These are phyloP conservation scores for Cephus sareptanus DNA, from an alignment of 2,888 invertebrate species.

Conservation along the genomic window DNA sequence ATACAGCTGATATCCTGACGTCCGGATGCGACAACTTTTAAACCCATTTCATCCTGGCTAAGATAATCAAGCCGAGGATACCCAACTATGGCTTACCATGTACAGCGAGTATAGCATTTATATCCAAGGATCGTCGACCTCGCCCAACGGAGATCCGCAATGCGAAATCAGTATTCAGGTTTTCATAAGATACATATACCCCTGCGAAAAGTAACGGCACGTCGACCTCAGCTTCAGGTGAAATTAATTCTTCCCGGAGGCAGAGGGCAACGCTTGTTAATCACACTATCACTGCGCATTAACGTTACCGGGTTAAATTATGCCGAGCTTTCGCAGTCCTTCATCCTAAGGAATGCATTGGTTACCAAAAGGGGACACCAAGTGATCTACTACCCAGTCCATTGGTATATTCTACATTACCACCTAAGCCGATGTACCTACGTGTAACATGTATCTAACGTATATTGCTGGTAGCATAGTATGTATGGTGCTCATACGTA, in stretches of 20 bases:
- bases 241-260: background rate
- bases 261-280: background rate
- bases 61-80: too few species aligned
- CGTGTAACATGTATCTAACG: background rate
- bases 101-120: background rate
- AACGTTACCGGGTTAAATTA: background rate
- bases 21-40: background rate
- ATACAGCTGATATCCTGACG: background rate
- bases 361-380: background rate
- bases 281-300: background rate
- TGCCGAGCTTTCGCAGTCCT: background rate
- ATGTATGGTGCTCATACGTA: constrained; percentile 12
- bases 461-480: background rate
- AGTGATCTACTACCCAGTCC: constrained; percentile 2
- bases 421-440: background rate
- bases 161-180: background rate
- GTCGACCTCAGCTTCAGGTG: background rate
- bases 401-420: background rate
- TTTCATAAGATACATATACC: background rate
- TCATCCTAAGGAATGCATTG: constrained; percentile 7
- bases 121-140: background rate
- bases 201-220: background rate
- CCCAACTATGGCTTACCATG: background rate
- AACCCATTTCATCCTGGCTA: background rate
- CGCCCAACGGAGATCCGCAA: background rate